Percentiles rank a stretch among this genome's conserved stretches.
Evolutionary conservation across 2,113 vertebrate species (phyloP).

Genomic region (Hepsetus odoe): DNA sequence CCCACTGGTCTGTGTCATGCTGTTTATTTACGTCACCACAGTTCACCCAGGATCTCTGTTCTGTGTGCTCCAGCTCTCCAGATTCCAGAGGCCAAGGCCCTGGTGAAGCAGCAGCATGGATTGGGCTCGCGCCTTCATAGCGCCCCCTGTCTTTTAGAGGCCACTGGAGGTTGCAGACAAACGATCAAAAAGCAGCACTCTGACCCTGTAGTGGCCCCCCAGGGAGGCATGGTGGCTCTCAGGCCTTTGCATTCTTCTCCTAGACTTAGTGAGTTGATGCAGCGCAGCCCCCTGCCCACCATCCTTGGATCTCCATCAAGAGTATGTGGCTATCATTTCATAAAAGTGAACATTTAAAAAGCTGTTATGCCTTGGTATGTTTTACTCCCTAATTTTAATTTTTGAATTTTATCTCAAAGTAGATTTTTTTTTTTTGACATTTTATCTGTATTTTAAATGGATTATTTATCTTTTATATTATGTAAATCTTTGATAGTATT

Average conservation of each 20-base stretch:
- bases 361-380: no score
- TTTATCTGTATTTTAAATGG: no score
- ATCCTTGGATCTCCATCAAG: constrained; percentile 93
- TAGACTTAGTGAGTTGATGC: constrained; percentile 91
- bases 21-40: constrained; percentile 18
- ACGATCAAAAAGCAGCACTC: constrained; percentile 93
- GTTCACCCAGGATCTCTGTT: background rate
- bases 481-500: no score
- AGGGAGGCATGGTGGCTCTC: constrained; percentile 69
- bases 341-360: no score
- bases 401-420: no score
- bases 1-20: background rate
- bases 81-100: constrained; percentile 55
- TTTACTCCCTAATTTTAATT: no score
- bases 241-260: constrained; percentile 88
- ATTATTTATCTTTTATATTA: no score
- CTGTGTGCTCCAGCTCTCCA: constrained; percentile 50
- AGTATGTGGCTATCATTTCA: constrained; percentile 69
- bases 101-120: constrained; percentile 73
- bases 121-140: constrained; percentile 93
- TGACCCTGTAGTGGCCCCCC: constrained; percentile 79
- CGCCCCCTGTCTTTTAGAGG: constrained; percentile 91
- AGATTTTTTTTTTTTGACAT: no score
- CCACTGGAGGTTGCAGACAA: constrained; percentile 79
- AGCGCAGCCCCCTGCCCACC: constrained; percentile 90